Base-by-base conservation (phyloP, 2,888 invertebrate genomes). In the Phengaris alcon region DNA sequence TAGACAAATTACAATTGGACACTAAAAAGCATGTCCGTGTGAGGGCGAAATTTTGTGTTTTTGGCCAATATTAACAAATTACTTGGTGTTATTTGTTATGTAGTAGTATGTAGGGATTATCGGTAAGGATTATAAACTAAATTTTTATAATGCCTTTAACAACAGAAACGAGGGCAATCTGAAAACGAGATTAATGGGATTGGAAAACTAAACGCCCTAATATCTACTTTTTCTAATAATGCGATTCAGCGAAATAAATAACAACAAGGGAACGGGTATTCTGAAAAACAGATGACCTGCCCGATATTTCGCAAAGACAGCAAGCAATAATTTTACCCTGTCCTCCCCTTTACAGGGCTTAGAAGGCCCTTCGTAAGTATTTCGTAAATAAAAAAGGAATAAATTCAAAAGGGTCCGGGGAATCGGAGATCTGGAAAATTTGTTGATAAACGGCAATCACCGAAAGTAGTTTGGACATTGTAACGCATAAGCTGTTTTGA, bases 261-360 rank as follows among this genome's bases (percentile, higher is more conserved):
- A 57, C 55, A 75, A 57, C 75, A 70, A 70, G 57, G 57, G 55
- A 75, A 75, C 70, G 75, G 75, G 75, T 57, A 57, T 57, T 75
- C 75, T 70, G 70, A 75, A 75, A 78, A 77, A 77, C 64, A 75
- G 74, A 77, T 74, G 77, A 76, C 75, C 77, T 75, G 70, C 72
- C 74, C 76, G 76, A 77, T 78, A 77, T 78, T 77, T 76, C 76
- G 75, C 77, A 75, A 57, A 75, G 74, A 74, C 70, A 76, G 77
- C 76, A 74, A 78, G 77, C 78, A 77, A 78, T 78, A 78, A 78
- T 74, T 77, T 77, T 70, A 54, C 74, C 69, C 64, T 75, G 75
- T 64, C 76, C 77, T 75, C 75, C 77, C 68, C 57, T 74, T 73
- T 64, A 72, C 72, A 72, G 44, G 75, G 69, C 70, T 55, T 57